Evolutionary conservation across 2,113 vertebrate species (phyloP), one percentile per base, ranked within the genome.

Genomic region (Edolisoma coerulescens): DNA sequence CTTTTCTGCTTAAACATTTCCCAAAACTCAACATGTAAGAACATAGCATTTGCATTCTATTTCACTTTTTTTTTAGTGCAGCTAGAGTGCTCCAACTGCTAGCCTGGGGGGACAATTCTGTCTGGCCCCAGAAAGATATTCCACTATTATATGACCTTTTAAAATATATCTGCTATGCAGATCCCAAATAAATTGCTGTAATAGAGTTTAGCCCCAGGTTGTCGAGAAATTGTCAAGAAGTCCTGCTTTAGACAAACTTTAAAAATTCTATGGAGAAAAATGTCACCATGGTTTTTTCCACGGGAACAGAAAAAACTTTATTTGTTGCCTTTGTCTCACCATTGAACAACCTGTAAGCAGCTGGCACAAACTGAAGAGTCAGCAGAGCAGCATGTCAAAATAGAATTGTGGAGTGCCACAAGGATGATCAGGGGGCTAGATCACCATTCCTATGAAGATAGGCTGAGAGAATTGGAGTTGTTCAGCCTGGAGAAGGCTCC

Each of bases 101-200:
- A 88, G 95, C 94, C 92, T 96, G 86, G 83, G 85, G 94, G 90
- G 23, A 95, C 88, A 93, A 95, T 93, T 93, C 90, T 93, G 83
- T 80, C 90, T 94, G 85, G 94, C 83, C 95, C 92, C 75, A 90
- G 88, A 93, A 96, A 96, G 79, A 80, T 88, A 97, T 88, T 96
- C 71, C 79, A 96, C 96, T 67, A 94, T 92, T 94, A 90, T 97
- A 94, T 95, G 95, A 95, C 94, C 95, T 97, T 97, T 95, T 88
- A 94, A 97, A 97, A 94, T 95, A 63, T 94, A 94, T 90, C 92
- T 92, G 68, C 83, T 96, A 88, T 93, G 85, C 85, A 96, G 92
- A 93, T 95, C 85, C 95, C 90, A 95, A 95, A 93, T 94, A 97
- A 95, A 95, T 92, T 96, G 88, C 85, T 88, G 71, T 80, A 93